These are phyloP conservation scores for Hyposoter dolosus DNA, from an alignment of 2,888 invertebrate species.

Conservation along the genomic window DNA sequence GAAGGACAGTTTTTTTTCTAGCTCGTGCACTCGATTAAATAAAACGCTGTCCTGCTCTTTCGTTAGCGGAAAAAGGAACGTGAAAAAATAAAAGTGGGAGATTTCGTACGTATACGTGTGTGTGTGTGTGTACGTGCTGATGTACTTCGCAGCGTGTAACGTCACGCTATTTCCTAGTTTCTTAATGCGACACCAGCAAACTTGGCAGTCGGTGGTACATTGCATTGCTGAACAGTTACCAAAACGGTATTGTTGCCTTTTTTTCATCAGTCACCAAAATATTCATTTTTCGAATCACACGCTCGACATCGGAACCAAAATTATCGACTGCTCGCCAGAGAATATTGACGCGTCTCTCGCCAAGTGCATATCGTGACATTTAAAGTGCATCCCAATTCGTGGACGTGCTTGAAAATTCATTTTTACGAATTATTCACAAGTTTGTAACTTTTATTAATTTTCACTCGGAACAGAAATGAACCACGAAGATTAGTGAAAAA, in stretches of 20 bases:
- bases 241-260: conserved; percentile 3
- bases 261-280: too few relatives aligned
- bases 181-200: conserved; percentile 29
- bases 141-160: conserved; percentile 25
- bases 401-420: not conserved
- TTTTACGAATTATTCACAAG: not conserved
- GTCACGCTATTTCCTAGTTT: conserved; percentile 44
- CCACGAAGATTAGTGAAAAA: not conserved
- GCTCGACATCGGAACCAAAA: not conserved
- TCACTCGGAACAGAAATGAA: too few relatives aligned
- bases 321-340: too few relatives aligned
- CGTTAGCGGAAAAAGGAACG: not conserved
- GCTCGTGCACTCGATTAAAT: conserved; percentile 34
- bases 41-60: conserved; percentile 8
- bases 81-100: conserved; percentile 51
- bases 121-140: conserved; percentile 13
- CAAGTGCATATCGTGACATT: not conserved
- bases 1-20: conserved; percentile 42
- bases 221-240: conserved; percentile 57
- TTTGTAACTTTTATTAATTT: too few relatives aligned
- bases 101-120: conserved; percentile 1
- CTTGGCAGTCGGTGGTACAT: conserved; percentile 59
- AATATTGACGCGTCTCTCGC: not conserved
- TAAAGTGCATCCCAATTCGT: not conserved
- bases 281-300: not conserved